Percentiles rank a stretch among this genome's conserved stretches.
These are phyloP conservation scores for Pilophorus perplexus DNA, from an alignment of 2,888 invertebrate genomes.

Conservation along the genomic window DNA sequence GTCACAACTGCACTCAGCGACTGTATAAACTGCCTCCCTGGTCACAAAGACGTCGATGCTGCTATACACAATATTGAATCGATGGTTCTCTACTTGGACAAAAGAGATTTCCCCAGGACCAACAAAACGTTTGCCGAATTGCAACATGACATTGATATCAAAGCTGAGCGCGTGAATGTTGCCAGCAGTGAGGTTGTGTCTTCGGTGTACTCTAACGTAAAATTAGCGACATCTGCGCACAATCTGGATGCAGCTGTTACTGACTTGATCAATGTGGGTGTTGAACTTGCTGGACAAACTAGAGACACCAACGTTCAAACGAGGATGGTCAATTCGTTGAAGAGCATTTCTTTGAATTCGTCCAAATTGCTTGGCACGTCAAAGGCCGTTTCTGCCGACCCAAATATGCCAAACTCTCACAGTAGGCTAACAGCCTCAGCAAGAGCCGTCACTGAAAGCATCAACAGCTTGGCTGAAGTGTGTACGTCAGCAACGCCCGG, in stretches of 20 bases:
- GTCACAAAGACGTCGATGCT: constrained; percentile 89
- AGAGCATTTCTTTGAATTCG: constrained; percentile 82
- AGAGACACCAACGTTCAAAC: constrained; percentile 71
- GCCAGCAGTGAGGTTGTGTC: constrained; percentile 61
- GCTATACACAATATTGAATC: constrained; percentile 80
- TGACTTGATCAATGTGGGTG: constrained; percentile 71
- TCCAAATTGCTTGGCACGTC: constrained; percentile 82
- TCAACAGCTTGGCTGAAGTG: constrained; percentile 84
- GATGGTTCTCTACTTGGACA: constrained; percentile 51
- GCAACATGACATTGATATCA: constrained; percentile 78
- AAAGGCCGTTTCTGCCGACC: constrained; percentile 85
- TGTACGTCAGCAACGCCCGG: constrained; percentile 90
- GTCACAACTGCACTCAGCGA: constrained; percentile 64
- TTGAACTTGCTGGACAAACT: constrained; percentile 83
- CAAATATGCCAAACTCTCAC: constrained; percentile 83
- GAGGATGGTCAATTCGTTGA: constrained; percentile 82
- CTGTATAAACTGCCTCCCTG: constrained; percentile 83
- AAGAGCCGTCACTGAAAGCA: constrained; percentile 85
- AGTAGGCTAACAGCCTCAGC: constrained; percentile 86
- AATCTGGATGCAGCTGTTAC: constrained; percentile 76
- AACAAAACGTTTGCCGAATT: constrained; percentile 73
- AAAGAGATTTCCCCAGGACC: constrained; percentile 65
- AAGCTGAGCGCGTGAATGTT: constrained; percentile 82
- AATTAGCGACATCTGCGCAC: constrained; percentile 70
- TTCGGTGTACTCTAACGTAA: constrained; percentile 50